A percentile compares a stretch with the other conserved stretches of the same genome.
Conservation (phyloP, 1,140 invertebrate species). For the Zaprionus capensis region DNA sequence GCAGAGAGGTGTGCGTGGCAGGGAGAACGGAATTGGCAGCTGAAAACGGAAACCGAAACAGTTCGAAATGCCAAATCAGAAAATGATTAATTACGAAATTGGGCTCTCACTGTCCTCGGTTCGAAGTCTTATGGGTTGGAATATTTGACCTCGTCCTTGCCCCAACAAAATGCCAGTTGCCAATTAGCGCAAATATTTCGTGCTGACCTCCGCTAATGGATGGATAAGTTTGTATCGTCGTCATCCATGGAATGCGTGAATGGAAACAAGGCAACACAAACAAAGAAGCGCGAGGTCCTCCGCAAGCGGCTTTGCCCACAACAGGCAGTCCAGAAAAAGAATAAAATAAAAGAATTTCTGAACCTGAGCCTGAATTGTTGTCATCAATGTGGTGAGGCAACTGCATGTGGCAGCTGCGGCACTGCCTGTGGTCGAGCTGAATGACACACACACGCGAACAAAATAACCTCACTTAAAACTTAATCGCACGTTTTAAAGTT, state of each 20-base stretch:
- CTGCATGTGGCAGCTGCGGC: slow-evolving; percentile 10
- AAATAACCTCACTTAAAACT: neutral
- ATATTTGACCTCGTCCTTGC: slow-evolving; percentile 20
- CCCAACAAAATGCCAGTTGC: slow-evolving; percentile 57
- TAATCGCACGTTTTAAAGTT: neutral
- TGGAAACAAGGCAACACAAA: neutral
- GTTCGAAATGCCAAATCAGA: slow-evolving; percentile 61
- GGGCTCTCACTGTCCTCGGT: neutral
- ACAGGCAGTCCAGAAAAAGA: neutral
- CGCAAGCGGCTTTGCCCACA: too few relatives aligned
- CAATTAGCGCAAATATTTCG: slow-evolving; percentile 77
- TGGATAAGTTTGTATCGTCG: slow-evolving; percentile 62
- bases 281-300: too few relatives aligned
- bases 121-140: neutral
- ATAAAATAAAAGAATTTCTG: slow-evolving; percentile 1
- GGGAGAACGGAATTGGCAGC: neutral
- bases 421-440: neutral
- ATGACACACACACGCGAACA: neutral
- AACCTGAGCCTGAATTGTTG: neutral
- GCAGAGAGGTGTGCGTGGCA: neutral
- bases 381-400: slow-evolving; percentile 6
- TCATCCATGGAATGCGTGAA: neutral
- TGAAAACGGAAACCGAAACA: slow-evolving; percentile 16
- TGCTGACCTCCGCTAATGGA: slow-evolving; percentile 58
- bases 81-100: slow-evolving; percentile 78